Evolutionary conservation across 2,888 invertebrate species (phyloP), one percentile per base, ranked within the genome.

Genomic region (Agrotis puta): DNA sequence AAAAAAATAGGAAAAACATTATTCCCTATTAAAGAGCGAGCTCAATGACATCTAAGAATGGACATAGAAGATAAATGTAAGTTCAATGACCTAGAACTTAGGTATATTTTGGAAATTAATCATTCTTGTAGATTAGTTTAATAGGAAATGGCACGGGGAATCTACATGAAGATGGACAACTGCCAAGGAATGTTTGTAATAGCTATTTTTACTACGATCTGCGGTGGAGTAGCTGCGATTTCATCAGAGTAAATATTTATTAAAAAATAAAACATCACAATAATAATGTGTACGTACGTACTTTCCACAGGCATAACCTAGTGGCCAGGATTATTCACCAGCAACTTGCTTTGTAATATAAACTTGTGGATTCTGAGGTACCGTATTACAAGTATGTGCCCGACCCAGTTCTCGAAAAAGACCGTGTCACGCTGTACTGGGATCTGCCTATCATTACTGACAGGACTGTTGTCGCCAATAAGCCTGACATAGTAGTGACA

Each of bases 131-230:
- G 22, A 48, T 18, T 24, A 11, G 45, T 39, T 56, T 64, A 65
- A 64, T 61, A 51, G 7, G 6, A 65, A 71, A 78, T 70, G 50
- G 47, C 54, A 33, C 27, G 63, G 53, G 18, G 65, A 71, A 63
- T 64, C 57, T 56, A 70, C 20, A 58, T 9, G 20, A n/a, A 51
- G 13, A 70, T 78, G 82, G 70, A 65, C 45, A 39, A 33, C 2
- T 65, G 81, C 82, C 82, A 82, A 64, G 20, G 11, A 33, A n/a
- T 63, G 47, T 56, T 64, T 22, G 62, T 63, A n/a, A 63, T 54
- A 14, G 61, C 72, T 81, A 82, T 82, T 78, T 72, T 74, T 72
- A 74, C 20, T 48, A 48, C 6, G 24, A 9, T 27, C 13, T 7
- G 18, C 53, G 33, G 16, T 47, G 59, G 14, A 24, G 22, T 56